Conservation (phyloP, 2,888 invertebrate species). For the Spilosoma lubricipeda region DNA sequence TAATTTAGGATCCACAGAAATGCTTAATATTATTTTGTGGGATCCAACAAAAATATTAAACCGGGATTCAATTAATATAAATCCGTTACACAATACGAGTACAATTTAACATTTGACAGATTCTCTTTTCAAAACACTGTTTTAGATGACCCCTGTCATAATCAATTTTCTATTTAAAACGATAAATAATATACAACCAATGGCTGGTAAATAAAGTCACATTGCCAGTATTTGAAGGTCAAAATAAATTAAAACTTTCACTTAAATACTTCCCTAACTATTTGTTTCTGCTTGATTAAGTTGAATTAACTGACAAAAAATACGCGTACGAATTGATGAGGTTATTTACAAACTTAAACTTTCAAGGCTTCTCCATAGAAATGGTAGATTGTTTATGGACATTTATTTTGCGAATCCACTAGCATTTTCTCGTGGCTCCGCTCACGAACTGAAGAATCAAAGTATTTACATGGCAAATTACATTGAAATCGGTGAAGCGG, state of each 20-base stretch:
- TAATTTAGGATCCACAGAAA: no score
- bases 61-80: no score
- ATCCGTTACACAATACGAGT: not conserved
- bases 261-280: slow-evolving; percentile 55
- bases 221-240: slow-evolving; percentile 47
- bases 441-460: no score
- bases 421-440: no score
- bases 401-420: not conserved
- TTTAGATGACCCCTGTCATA: not conserved
- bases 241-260: slow-evolving; percentile 53
- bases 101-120: not conserved
- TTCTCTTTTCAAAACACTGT: not conserved
- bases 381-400: not conserved
- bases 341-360: slow-evolving; percentile 21
- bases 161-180: not conserved
- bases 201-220: slow-evolving; percentile 17
- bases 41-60: no score
- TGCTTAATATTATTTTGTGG: no score
- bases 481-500: no score
- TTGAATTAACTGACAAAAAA: slow-evolving; percentile 37
- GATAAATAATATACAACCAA: not conserved
- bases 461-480: no score
- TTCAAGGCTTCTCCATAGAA: slow-evolving; percentile 10
- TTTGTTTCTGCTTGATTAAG: slow-evolving; percentile 50
- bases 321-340: slow-evolving; percentile 22